Conservation (phyloP, 2,888 invertebrate species). For the Uloborus plumipes region DNA sequence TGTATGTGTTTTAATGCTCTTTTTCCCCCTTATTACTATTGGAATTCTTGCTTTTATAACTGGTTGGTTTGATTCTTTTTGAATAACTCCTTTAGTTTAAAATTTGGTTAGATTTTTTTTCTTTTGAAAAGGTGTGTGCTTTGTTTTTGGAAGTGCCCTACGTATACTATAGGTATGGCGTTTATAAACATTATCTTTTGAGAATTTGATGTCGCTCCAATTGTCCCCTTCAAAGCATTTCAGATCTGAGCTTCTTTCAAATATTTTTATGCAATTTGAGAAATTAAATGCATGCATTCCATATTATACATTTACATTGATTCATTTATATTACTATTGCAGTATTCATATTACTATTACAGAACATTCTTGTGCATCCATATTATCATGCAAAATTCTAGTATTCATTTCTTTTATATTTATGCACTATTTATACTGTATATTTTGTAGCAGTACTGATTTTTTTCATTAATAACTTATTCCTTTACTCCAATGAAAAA, state of each 20-base stretch:
- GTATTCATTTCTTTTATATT: too few relatives aligned
- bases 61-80: conserved; percentile 24
- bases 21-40: conserved; percentile 12
- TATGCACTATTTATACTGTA: too few relatives aligned
- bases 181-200: background rate
- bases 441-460: too few relatives aligned
- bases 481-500: too few relatives aligned
- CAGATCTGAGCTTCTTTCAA: conserved; percentile 37
- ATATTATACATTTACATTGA: too few relatives aligned
- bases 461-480: too few relatives aligned
- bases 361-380: too few relatives aligned
- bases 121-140: background rate
- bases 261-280: too few relatives aligned
- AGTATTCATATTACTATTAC: too few relatives aligned
- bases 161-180: background rate
- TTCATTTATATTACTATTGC: too few relatives aligned
- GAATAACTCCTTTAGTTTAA: background rate
- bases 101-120: background rate
- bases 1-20: conserved; percentile 24
- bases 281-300: too few relatives aligned
- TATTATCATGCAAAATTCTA: too few relatives aligned
- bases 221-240: background rate
- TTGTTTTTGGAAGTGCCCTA: background rate
- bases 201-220: background rate
- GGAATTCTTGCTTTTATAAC: conserved; percentile 38